These are phyloP conservation scores for Diplogasteroides magnus DNA, from an alignment of 1,140 invertebrate species.

Conservation along the genomic window DNA sequence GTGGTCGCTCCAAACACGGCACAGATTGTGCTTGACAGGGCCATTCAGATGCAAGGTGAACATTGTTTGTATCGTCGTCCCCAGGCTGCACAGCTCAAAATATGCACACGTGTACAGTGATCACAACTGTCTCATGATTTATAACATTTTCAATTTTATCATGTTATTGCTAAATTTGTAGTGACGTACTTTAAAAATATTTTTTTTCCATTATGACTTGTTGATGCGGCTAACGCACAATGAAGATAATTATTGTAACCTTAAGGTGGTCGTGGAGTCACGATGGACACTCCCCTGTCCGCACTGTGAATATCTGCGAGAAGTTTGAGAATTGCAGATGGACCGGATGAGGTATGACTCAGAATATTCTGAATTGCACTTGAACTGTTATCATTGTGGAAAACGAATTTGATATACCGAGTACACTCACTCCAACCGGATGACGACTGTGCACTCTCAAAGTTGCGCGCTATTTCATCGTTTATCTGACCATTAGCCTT, in stretches of 20 bases:
- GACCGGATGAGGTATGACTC: conserved; percentile 58
- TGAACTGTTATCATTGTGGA: too few relatives aligned
- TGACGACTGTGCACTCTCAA: too few relatives aligned
- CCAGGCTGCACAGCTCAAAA: too few relatives aligned
- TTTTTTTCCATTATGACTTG: background rate
- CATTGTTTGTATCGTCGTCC: too few relatives aligned
- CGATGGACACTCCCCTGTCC: conserved; percentile 55
- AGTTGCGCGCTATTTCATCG: too few relatives aligned
- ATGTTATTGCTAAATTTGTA: conserved; percentile 14
- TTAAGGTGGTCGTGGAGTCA: conserved; percentile 52
- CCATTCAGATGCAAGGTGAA: conserved; percentile 58
- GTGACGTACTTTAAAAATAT: conserved; percentile 7
- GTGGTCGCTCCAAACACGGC: conserved; percentile 59
- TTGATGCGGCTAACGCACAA: background rate
- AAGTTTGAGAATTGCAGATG: conserved; percentile 57
- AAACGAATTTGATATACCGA: too few relatives aligned
- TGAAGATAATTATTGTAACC: background rate
- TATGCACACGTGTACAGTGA: too few relatives aligned
- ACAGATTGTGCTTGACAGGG: conserved; percentile 56
- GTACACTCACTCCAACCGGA: too few relatives aligned
- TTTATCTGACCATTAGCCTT: too few relatives aligned
- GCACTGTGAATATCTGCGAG: conserved; percentile 54
- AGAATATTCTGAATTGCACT: too few relatives aligned
- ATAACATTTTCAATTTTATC: background rate
- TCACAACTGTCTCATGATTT: background rate